phyloP scores from a whole-genome alignment of 2,113 vertebrate species.

The Petroica traversi region DNA sequence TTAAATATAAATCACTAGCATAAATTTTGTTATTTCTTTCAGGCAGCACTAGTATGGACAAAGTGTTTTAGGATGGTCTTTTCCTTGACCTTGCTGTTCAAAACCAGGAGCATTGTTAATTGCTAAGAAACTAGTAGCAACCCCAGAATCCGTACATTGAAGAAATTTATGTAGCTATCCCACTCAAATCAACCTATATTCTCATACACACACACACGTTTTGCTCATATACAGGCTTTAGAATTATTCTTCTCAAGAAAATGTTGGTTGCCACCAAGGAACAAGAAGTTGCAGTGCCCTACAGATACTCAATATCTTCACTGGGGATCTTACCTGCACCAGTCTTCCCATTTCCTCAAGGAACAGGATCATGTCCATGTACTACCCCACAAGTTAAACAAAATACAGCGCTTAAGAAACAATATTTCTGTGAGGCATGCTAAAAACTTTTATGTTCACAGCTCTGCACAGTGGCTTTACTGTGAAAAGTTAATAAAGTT shows the following conservation, averaged over 20 bases:
- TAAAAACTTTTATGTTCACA: not conserved
- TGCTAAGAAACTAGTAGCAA: not conserved
- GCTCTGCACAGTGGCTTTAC: not conserved
- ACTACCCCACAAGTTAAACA: not conserved
- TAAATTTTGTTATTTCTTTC: not conserved
- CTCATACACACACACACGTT: slow-evolving; percentile 20
- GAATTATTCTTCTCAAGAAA: slow-evolving; percentile 7
- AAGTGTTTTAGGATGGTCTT: not conserved
- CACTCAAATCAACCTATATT: not conserved
- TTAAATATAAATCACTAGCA: not conserved
- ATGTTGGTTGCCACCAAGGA: not conserved
- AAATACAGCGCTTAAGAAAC: not conserved
- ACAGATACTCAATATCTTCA: not conserved
- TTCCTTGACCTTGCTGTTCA: not conserved
- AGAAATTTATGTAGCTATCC: not conserved
- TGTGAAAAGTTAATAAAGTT: not conserved
- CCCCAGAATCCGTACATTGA: not conserved
- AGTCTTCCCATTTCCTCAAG: not conserved
- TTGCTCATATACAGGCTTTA: slow-evolving; percentile 78
- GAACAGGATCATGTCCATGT: not conserved
- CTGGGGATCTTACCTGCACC: slow-evolving; percentile 46
- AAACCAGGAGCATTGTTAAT: slow-evolving; percentile 71
- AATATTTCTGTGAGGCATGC: not conserved
- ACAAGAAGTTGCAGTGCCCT: not conserved
- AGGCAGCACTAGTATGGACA: not conserved